Base-by-base conservation (phyloP, 2,797 vertebrate species). In the Paedocypris micromegethes region DNA sequence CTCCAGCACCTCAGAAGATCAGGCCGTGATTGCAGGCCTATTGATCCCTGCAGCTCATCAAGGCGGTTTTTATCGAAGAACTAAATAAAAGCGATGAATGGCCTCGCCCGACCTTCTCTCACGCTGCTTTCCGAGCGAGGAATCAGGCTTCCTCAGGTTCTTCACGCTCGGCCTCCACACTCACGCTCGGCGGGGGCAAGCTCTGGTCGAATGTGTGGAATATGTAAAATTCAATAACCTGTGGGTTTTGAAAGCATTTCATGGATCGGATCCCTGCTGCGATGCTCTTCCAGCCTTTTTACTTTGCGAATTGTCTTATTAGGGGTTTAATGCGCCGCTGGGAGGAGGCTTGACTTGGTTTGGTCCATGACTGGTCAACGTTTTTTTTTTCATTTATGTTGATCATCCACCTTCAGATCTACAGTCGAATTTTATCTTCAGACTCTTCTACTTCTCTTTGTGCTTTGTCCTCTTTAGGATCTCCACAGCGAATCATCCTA, bases 41-140 rank as follows among this genome's bases (percentile, higher is more conserved):
- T 73, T 64, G 72, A 74, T 69, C 62, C 56, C 39, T 50, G 41
- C 58, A 65, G 61, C 56, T 68, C 60, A 69, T 69, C 60, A 55
- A 68, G 6, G 59, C 64, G 48, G 58, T 64, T 68, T 67, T 52
- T 64, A 60, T 66, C 56, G 51, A 56, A 72, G 6, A 58, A 49
- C 58, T 51, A 37, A 59, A 64, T 47, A 52, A 58, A 64, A 50
- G 3, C 7, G 40, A 44, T 60, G 44, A 42, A 45, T 72, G 49
- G 39, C 38, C 40, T 23, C 66, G 70, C 66, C 50, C 53, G 59
- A 64, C 43, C 68, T 64, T 48, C 45, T 8, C 44, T 38, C 56
- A 51, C 23, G 3, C 51, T 5, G 6, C 50, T n/a, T 46, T 38
- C 41, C 5, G 44, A 56, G 8, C 4, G 53, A 39, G 53, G 57